A percentile compares a stretch with the other conserved stretches of the same genome.
Conservation (phyloP, 2,888 invertebrate species). For the Chaetoderma sp. region DNA sequence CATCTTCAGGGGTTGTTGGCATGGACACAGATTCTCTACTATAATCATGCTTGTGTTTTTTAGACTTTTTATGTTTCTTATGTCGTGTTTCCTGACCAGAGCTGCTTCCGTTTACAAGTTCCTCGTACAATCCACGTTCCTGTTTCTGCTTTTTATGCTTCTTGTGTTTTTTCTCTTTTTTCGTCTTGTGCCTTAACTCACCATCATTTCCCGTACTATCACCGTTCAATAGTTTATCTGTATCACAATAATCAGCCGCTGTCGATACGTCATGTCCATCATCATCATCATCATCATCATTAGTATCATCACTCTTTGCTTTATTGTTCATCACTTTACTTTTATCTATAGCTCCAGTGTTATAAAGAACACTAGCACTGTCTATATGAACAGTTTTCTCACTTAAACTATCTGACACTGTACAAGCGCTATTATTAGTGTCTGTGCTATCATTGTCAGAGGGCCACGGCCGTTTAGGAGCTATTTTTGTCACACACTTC, state of each 20-base stretch:
- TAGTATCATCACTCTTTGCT: too few species aligned
- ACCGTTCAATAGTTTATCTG: background rate
- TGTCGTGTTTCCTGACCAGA: conserved; percentile 19
- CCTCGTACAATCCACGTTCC: conserved; percentile 27
- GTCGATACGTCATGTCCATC: too few species aligned
- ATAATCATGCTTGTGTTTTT: conserved; percentile 41
- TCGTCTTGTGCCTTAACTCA: conserved; percentile 8
- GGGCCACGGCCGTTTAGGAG: too few species aligned
- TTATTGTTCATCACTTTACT: too few species aligned
- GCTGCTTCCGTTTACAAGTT: conserved; percentile 32
- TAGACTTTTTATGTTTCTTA: conserved; percentile 50
- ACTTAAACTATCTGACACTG: too few species aligned
- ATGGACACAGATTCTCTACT: background rate
- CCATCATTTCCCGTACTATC: background rate
- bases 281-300: too few species aligned
- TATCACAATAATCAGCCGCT: background rate
- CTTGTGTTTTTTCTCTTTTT: conserved; percentile 45
- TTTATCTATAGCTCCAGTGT: too few species aligned
- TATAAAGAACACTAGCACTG: too few species aligned
- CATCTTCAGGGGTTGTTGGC: background rate
- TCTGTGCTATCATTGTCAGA: too few species aligned
- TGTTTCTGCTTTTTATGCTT: conserved; percentile 51
- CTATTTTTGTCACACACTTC: too few species aligned
- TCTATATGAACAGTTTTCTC: too few species aligned
- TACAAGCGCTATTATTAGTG: too few species aligned